Evolutionary conservation across 2,797 vertebrate species (phyloP).

Genomic region (Loriculus beryllinus): DNA sequence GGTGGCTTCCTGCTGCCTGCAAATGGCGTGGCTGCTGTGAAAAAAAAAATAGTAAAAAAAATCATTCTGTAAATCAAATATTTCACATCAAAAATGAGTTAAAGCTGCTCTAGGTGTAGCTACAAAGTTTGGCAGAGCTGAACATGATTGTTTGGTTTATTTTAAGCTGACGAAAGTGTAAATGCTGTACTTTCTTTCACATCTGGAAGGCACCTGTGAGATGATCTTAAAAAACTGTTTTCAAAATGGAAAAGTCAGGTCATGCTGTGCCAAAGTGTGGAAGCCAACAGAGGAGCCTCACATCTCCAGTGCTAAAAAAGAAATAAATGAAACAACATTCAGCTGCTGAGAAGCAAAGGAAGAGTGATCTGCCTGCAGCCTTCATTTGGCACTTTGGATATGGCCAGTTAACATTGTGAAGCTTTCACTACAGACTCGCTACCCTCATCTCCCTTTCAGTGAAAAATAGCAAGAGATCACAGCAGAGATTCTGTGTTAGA

Average conservation of each 20-base stretch:
- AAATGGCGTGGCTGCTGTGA: background rate
- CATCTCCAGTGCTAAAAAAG: background rate
- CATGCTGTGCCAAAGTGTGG: background rate
- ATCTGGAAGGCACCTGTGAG: background rate
- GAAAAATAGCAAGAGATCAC: background rate
- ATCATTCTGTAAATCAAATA: background rate
- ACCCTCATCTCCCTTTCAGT: background rate
- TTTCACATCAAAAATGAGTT: background rate
- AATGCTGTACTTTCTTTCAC: background rate
- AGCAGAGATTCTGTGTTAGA: background rate
- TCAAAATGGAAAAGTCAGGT: background rate
- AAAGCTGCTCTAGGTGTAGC: background rate
- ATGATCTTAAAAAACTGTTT: background rate
- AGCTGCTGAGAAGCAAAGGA: background rate
- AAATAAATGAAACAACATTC: background rate
- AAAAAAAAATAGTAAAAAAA: background rate
- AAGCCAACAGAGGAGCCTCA: background rate
- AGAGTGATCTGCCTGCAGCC: rapidly evolving
- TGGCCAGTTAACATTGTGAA: background rate
- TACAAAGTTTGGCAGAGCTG: background rate
- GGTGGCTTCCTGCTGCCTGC: background rate
- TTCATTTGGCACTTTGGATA: background rate
- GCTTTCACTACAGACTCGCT: background rate
- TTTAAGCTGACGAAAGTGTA: background rate
- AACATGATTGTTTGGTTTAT: background rate